Evolutionary conservation across 2,797 vertebrate species (phyloP).

Genomic region (Sebastiscus tertius): DNA sequence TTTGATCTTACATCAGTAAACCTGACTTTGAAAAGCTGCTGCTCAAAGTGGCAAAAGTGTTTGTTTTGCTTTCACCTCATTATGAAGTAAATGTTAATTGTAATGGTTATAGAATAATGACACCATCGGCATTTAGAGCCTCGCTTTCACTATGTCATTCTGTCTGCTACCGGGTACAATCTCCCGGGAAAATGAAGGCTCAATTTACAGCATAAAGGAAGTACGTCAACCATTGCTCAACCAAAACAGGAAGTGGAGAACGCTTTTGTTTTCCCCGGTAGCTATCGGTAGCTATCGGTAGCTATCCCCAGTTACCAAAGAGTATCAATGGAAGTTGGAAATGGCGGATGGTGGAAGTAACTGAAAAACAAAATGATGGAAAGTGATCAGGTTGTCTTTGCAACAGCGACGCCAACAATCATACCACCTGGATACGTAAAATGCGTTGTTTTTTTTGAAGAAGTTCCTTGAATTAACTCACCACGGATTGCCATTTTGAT

Average conservation of each 20-base stretch:
- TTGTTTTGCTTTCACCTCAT: not conserved
- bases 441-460: no score
- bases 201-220: not conserved
- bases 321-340: no score
- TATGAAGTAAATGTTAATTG: not conserved
- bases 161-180: not conserved
- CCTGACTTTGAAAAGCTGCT: not conserved
- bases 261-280: no score
- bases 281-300: no score
- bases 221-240: not conserved
- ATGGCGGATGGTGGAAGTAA: no score
- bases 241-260: not conserved
- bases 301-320: no score
- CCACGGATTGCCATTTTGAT: no score
- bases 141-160: not conserved
- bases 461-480: no score
- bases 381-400: no score
- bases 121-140: not conserved
- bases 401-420: no score
- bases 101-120: not conserved
- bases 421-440: no score
- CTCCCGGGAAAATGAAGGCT: not conserved
- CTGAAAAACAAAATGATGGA: no score
- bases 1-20: not conserved
- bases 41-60: not conserved